Evolutionary conservation across 2,113 vertebrate species (phyloP).

Genomic region (Propithecus coquereli): DNA sequence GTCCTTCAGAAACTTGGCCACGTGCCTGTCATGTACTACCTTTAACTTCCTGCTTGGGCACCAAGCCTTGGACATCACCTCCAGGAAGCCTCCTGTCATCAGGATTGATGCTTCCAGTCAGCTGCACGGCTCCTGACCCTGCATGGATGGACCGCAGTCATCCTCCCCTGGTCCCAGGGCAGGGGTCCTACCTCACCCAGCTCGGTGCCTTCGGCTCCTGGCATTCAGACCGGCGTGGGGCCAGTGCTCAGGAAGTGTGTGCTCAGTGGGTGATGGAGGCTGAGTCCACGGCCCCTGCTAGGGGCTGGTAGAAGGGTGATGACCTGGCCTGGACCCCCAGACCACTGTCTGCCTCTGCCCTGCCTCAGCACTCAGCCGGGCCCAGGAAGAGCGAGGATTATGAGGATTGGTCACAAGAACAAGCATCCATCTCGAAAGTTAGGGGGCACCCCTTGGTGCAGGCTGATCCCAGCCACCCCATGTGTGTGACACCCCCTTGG

Average conservation of each 20-base stretch:
- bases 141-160: not conserved
- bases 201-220: no score
- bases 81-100: not conserved
- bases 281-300: rapidly evolving
- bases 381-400: rapidly evolving
- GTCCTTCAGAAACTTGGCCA: not conserved
- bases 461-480: not conserved
- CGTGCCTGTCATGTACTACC: not conserved
- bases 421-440: not conserved
- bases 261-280: not conserved
- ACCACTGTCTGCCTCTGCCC: no score
- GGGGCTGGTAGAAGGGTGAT: not conserved
- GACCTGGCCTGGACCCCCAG: no score
- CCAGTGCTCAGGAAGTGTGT: not conserved
- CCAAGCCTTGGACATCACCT: not conserved
- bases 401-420: not conserved
- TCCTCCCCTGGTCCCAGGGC: not conserved
- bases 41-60: not conserved
- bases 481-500: not conserved
- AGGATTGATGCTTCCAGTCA: not conserved
- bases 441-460: not conserved
- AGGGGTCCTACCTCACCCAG: not conserved
- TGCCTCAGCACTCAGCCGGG: not conserved
- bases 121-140: not conserved
- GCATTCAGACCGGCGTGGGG: not conserved